Conservation (phyloP, 2,888 invertebrate genomes). For the Portevinia maculata region DNA sequence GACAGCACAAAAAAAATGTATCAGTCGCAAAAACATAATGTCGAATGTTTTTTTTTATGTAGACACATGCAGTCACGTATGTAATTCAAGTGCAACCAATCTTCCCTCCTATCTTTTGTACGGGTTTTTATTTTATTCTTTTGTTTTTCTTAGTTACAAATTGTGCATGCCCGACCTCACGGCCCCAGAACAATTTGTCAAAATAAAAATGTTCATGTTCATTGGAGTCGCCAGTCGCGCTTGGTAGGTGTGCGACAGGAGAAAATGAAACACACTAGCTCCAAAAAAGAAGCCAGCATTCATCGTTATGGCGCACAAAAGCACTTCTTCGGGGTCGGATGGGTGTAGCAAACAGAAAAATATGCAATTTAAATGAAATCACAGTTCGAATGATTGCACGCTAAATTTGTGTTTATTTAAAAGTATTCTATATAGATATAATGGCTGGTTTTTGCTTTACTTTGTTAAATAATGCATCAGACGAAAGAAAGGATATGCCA, state of each 20-base stretch:
- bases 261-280: constrained; percentile 12
- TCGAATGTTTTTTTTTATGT: background rate
- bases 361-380: constrained; percentile 34
- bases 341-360: background rate
- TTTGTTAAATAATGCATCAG: too few species aligned
- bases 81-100: constrained; percentile 67
- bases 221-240: constrained; percentile 2
- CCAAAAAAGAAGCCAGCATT: constrained; percentile 4
- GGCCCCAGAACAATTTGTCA: constrained; percentile 41
- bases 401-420: constrained; percentile 6
- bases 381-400: constrained; percentile 5
- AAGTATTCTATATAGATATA: background rate
- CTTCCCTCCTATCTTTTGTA: constrained; percentile 26
- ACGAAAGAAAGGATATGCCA: too few species aligned
- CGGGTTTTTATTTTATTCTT: background rate
- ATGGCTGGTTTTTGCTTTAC: background rate
- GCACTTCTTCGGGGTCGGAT: background rate
- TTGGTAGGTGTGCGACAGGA: constrained; percentile 9
- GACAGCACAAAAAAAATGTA: constrained; percentile 33
- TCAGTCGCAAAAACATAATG: constrained; percentile 28
- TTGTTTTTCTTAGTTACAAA: constrained; percentile 10
- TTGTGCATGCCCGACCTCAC: constrained; percentile 47
- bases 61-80: constrained; percentile 35
- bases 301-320: constrained; percentile 4
- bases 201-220: constrained; percentile 33